Percentiles rank a stretch among this genome's conserved stretches.
Conservation (phyloP, 2,113 vertebrate genomes). For the Dipodomys stephensi region DNA sequence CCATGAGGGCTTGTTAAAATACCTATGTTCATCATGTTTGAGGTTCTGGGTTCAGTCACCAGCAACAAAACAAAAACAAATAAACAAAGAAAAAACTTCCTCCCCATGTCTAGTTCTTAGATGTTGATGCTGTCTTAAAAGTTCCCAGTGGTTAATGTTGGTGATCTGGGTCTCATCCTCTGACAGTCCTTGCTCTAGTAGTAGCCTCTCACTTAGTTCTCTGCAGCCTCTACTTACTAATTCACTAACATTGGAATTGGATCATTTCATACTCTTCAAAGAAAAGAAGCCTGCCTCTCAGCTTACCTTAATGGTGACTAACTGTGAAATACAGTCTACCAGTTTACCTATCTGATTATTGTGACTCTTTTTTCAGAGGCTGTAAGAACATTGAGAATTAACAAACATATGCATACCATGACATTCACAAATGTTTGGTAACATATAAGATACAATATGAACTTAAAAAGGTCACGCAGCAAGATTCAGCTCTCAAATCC, state of each 20-base stretch:
- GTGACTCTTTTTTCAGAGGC: background rate
- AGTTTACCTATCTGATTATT: background rate
- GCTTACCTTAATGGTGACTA: background rate
- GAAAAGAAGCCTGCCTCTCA: background rate
- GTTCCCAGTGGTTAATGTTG: background rate
- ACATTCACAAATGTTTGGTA: background rate
- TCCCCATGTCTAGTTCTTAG: background rate
- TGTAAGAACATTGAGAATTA: background rate
- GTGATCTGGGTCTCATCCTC: background rate
- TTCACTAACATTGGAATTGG: background rate
- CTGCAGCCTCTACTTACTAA: background rate
- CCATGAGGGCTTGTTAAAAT: background rate
- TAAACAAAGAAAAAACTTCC: background rate
- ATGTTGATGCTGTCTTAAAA: background rate
- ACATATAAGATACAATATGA: background rate
- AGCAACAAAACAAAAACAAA: background rate
- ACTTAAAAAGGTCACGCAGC: rapidly evolving
- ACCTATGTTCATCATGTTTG: background rate
- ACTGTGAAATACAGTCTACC: background rate
- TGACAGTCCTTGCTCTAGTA: background rate
- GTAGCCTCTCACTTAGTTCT: background rate
- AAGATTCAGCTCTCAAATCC: background rate
- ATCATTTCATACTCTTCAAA: background rate
- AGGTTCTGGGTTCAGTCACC: background rate
- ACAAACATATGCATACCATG: background rate